Evolutionary conservation across 2,888 invertebrate species (phyloP).

Genomic region (Pachymerium ferrugineum): DNA sequence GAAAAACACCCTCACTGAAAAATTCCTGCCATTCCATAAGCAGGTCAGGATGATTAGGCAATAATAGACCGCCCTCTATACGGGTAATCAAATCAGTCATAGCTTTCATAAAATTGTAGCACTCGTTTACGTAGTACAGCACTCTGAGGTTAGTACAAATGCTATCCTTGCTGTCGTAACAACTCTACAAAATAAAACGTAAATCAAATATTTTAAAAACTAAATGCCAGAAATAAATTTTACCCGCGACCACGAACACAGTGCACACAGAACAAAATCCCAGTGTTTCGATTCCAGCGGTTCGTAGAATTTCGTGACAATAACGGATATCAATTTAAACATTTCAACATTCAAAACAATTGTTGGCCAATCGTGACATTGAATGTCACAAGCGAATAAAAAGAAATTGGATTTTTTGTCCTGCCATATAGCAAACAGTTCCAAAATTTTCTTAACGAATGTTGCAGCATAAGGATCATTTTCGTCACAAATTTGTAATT

Average conservation of each 20-base stretch:
- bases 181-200: slow-evolving; percentile 45
- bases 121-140: slow-evolving; percentile 39
- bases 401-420: neutral
- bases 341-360: slow-evolving; percentile 48
- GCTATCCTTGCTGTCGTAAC: slow-evolving; percentile 38
- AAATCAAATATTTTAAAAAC: neutral
- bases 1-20: slow-evolving; percentile 61
- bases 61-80: neutral
- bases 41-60: slow-evolving; percentile 44
- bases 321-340: slow-evolving; percentile 46
- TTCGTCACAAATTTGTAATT: neutral
- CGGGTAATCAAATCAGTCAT: neutral
- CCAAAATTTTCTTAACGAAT: neutral
- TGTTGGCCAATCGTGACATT: slow-evolving; percentile 43
- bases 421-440: neutral
- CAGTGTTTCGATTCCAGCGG: slow-evolving; percentile 55
- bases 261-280: slow-evolving; percentile 67
- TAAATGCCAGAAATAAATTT: neutral
- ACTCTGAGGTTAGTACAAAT: slow-evolving; percentile 39
- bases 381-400: slow-evolving; percentile 42
- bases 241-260: slow-evolving; percentile 58
- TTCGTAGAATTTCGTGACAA: slow-evolving; percentile 44
- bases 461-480: neutral
- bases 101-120: neutral
- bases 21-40: slow-evolving; percentile 70